Base-by-base conservation (phyloP, 2,113 vertebrate species). In the Chitala chitala region DNA sequence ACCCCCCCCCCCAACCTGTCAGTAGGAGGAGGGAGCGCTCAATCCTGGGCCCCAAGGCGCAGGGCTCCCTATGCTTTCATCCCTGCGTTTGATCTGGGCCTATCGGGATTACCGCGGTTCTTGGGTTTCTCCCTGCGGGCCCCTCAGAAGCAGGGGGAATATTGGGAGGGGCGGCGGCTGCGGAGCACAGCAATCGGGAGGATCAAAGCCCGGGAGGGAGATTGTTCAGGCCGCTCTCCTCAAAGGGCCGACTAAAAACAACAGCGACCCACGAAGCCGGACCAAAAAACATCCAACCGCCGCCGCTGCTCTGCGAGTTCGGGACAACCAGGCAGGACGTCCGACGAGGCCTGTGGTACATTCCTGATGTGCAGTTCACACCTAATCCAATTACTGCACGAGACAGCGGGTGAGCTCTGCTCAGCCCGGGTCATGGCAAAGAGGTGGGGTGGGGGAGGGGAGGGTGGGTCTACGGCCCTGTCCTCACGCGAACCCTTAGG, bases 71-170 rank as follows among this genome's bases (percentile, higher is more conserved):
- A 44, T 44, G 76, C 76, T 80, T 82, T 80, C 78, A 85, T 80
- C 80, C 71, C 58, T 46, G 56, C 3, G 78, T 87, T 88, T 89
- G 80, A 89, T 88, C 79, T 79, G 71, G 22, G 56, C 76, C 85
- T 84, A 77, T 79, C 50, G 50, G 83, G 86, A 89, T 88, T 87
- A 88, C 78, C 75, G 73, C 75, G 83, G 87, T 82, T 83, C 84
- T 82, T 59, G 78, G 81, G 81, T 84, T 87, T 82, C 79, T 73
- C 83, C 79, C 77, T 84, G 80, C 59, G 66, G 80, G 79, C 81
- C 76, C 77, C 61, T 46, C 58, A 77, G 80, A 83, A 77, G 75
- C 80, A 79, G 80, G 66, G n/a, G 38, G 59, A 77, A 78, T 82
- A 72, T 77, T 77, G 75, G 79, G 80, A 81, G 77, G 63, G 74